Conservation (phyloP, 64 coral and sea anemone genomes). For the Orbicella faveolata region DNA sequence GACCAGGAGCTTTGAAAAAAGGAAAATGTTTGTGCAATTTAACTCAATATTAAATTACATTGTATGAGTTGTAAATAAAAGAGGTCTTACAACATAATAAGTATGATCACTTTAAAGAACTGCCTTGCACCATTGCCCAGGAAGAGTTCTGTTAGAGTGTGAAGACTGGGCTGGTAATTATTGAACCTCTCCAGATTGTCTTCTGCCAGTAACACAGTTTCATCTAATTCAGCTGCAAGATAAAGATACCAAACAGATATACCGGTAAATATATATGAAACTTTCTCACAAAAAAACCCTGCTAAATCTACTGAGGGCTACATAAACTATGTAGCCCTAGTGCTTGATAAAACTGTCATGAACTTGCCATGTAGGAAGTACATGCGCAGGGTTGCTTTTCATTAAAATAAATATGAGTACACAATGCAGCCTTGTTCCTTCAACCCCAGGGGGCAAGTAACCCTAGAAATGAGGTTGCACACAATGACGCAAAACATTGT, state of each 20-base stretch:
- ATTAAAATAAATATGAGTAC: no score
- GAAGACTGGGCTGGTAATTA: slow-evolving; percentile 28
- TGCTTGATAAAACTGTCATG: no score
- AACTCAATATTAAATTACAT: no score
- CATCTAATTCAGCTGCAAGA: neutral
- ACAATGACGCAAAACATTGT: no score
- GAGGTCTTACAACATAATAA: slow-evolving; percentile 49
- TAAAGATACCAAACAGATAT: neutral
- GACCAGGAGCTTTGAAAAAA: neutral
- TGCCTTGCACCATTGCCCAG: slow-evolving; percentile 12
- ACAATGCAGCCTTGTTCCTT: no score
- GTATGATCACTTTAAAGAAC: slow-evolving; percentile 29
- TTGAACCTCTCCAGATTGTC: neutral
- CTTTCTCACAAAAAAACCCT: neutral
- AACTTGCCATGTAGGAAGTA: no score
- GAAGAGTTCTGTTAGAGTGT: slow-evolving; percentile 45
- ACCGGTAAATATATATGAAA: neutral
- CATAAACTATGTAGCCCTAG: no score
- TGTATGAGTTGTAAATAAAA: neutral
- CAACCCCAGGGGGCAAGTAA: no score
- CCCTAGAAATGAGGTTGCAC: no score
- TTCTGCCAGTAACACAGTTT: neutral
- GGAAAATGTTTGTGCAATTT: neutral
- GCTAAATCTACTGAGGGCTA: no score
- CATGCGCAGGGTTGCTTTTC: no score